Evolutionary conservation across 2,888 invertebrate genomes (phyloP).

Genomic region (Cosmorhoe ocellata): DNA sequence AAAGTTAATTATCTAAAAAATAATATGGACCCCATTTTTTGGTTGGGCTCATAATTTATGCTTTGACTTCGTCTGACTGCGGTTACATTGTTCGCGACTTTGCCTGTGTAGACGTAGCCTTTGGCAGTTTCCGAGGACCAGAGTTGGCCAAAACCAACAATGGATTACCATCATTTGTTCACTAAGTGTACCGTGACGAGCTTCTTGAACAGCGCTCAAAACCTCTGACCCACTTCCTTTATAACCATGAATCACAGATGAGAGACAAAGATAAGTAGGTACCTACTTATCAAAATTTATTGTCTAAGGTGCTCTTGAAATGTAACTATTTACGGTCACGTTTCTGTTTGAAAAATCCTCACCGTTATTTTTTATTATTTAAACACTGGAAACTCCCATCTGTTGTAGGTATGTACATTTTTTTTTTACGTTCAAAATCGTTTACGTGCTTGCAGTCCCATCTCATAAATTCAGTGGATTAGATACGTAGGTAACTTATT

Average conservation of each 20-base stretch:
- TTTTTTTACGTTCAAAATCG: too few species aligned
- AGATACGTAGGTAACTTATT: too few species aligned
- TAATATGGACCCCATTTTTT: too few species aligned
- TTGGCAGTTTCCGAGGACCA: not conserved
- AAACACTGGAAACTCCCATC: slow-evolving; percentile 13
- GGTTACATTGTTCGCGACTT: too few species aligned
- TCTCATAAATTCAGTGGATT: slow-evolving; percentile 3
- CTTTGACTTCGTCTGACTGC: too few species aligned
- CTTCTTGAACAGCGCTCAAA: slow-evolving; percentile 22
- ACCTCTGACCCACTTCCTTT: slow-evolving; percentile 26
- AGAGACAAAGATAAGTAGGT: too few species aligned
- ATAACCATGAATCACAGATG: slow-evolving; percentile 23
- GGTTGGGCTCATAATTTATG: too few species aligned
- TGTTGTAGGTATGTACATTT: too few species aligned
- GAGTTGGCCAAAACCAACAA: slow-evolving; percentile 19
- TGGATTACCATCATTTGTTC: slow-evolving; percentile 14
- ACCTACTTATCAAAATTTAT: slow-evolving; percentile 6
- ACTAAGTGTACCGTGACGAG: slow-evolving; percentile 21
- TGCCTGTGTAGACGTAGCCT: too few species aligned
- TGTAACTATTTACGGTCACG: slow-evolving; percentile 2
- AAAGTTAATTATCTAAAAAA: too few species aligned
- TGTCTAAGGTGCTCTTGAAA: slow-evolving; percentile 14
- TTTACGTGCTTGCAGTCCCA: not conserved
- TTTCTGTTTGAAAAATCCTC: slow-evolving; percentile 1
- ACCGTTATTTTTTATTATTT: slow-evolving; percentile 1